Evolutionary conservation across 2,797 vertebrate species (phyloP).

Genomic region (Botia kubotai): DNA sequence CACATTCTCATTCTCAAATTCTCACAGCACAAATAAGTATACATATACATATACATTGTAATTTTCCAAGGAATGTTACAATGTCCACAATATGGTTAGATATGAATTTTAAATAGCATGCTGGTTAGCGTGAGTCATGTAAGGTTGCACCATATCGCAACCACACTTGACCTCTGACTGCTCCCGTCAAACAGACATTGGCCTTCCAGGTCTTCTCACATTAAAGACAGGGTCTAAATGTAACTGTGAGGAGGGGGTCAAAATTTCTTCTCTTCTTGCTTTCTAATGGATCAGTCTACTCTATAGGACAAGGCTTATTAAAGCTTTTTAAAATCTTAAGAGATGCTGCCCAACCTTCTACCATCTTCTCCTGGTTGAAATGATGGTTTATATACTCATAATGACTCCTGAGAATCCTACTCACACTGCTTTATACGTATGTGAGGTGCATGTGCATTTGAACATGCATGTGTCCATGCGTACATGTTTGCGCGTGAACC

Average conservation of each 20-base stretch:
- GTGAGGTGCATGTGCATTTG: not conserved
- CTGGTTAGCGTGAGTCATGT: not conserved
- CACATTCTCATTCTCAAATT: too few relatives aligned
- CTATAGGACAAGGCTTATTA: constrained; percentile 4
- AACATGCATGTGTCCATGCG: not conserved
- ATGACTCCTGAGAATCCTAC: not conserved
- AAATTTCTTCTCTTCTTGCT: not conserved
- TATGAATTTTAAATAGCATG: not conserved
- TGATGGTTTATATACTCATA: not conserved
- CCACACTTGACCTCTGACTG: constrained; percentile 30
- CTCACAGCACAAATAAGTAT: not conserved
- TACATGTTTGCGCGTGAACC: constrained; percentile 1
- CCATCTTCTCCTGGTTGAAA: not conserved
- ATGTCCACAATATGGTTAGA: not conserved
- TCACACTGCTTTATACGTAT: constrained; percentile 1
- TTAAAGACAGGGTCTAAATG: constrained; percentile 9
- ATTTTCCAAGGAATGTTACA: too few relatives aligned
- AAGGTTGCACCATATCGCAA: constrained; percentile 1
- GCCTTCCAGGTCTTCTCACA: constrained; percentile 13
- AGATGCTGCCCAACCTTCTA: not conserved
- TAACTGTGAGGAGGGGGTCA: not conserved
- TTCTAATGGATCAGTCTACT: not conserved
- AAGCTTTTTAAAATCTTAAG: not conserved
- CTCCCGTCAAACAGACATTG: not conserved
- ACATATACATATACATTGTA: not conserved